phyloP scores from a whole-genome alignment of 2,797 vertebrate genomes.

The Sebastiscus albofasciatus region DNA sequence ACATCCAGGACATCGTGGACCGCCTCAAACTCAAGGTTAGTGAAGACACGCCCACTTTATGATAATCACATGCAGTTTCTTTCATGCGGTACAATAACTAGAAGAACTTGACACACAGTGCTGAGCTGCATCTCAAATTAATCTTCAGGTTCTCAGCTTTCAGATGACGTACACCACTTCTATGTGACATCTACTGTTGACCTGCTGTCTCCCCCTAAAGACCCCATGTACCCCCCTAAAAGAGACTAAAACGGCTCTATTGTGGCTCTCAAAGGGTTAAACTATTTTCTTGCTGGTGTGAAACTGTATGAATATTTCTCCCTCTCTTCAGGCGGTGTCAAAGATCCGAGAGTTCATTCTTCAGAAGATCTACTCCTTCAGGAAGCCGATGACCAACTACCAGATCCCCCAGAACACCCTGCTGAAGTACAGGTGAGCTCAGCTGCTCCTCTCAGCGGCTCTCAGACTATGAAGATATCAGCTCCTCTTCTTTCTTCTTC shows the following conservation, averaged over 20 bases:
- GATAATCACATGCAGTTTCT: too few species aligned
- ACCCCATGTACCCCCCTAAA: accelerated
- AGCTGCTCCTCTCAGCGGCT: not conserved
- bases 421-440: conserved; percentile 89
- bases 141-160: too few species aligned
- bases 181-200: too few species aligned
- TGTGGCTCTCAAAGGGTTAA: not conserved
- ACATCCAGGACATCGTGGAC: conserved; percentile 92
- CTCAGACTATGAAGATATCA: accelerated
- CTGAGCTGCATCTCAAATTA: too few species aligned
- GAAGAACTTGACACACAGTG: too few species aligned
- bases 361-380: conserved; percentile 94
- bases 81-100: too few species aligned
- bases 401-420: conserved; percentile 95
- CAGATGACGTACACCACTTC: too few species aligned
- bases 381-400: conserved; percentile 97
- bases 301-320: accelerated
- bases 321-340: conserved; percentile 85
- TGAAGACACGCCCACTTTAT: not conserved
- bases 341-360: conserved; percentile 95
- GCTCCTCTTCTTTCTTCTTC: not conserved
- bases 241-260: too few species aligned
- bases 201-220: accelerated
- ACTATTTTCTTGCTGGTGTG: accelerated
- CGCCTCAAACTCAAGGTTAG: conserved; percentile 91